Conservation (phyloP, 2,113 vertebrate genomes). For the Montifringilla adamsi region DNA sequence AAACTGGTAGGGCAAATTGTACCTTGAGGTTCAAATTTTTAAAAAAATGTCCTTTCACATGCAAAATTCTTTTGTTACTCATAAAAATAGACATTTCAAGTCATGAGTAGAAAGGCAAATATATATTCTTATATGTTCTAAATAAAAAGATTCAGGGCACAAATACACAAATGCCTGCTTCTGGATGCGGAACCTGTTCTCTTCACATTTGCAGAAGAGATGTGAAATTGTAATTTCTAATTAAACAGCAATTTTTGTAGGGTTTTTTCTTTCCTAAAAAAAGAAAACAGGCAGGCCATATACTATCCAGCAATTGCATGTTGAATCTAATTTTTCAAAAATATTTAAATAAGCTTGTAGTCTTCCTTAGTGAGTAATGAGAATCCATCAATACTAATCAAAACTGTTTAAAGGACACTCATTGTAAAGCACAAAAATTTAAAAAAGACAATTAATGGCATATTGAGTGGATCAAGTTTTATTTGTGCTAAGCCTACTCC, state of each 20-base stretch:
- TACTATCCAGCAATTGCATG: not conserved
- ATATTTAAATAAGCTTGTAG: constrained; percentile 4
- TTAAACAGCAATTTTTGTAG: not conserved
- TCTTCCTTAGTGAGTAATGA: not conserved
- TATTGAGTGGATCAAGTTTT: constrained; percentile 57
- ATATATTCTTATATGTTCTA: not conserved
- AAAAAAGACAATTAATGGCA: constrained; percentile 41
- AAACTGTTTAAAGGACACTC: constrained; percentile 17
- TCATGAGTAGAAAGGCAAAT: not conserved
- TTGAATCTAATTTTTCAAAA: not conserved
- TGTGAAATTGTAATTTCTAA: constrained; percentile 22
- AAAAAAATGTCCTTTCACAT: not conserved
- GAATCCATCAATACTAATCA: not conserved
- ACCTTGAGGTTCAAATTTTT: not conserved
- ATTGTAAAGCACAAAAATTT: constrained; percentile 8
- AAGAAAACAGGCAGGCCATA: not conserved
- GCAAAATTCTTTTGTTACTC: not conserved
- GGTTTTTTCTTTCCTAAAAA: not conserved
- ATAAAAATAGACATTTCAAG: not conserved
- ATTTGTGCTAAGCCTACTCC: constrained; percentile 56
- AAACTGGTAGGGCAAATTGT: not conserved
- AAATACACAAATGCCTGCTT: not conserved
- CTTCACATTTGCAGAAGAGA: not conserved
- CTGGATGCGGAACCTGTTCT: not conserved
- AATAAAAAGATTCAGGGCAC: not conserved